phyloP scores from a whole-genome alignment of 2,888 invertebrate species.

The Scelioninae gen. 1 region DNA sequence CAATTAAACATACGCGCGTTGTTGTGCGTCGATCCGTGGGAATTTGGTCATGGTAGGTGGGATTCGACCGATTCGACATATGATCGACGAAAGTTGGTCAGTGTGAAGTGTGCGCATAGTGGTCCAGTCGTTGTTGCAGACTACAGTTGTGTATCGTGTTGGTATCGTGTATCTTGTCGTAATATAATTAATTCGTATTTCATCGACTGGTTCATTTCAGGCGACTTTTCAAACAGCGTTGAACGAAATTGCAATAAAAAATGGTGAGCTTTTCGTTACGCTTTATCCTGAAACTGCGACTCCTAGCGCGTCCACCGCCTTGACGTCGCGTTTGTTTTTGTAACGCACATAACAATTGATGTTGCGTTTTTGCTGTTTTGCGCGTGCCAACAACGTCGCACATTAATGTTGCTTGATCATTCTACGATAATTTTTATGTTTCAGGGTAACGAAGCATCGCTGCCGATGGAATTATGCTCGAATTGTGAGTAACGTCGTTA shows the following conservation, averaged over 20 bases:
- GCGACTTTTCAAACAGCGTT: slow-evolving; percentile 4
- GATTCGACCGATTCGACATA: neutral
- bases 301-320: too few relatives aligned
- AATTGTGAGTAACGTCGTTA: slow-evolving; percentile 85
- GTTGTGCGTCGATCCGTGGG: too few relatives aligned
- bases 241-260: neutral
- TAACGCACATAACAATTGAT: too few relatives aligned
- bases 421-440: slow-evolving; percentile 8
- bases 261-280: neutral
- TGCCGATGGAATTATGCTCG: slow-evolving; percentile 98
- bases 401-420: too few relatives aligned
- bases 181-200: slow-evolving; percentile 19
- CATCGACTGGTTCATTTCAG: slow-evolving; percentile 8
- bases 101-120: slow-evolving; percentile 12
- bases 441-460: slow-evolving; percentile 97
- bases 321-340: too few relatives aligned
- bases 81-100: slow-evolving; percentile 21
- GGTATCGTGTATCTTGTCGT: slow-evolving; percentile 3
- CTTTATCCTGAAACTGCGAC: too few relatives aligned
- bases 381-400: neutral
- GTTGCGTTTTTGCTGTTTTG: slow-evolving; percentile 18
- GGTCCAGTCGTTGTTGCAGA: slow-evolving; percentile 22
- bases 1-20: too few relatives aligned
- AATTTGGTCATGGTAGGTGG: too few relatives aligned
- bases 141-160: slow-evolving; percentile 37